These are phyloP conservation scores for Clarias macrocephalus DNA, from an alignment of 2,113 vertebrate species.

Conservation along the genomic window DNA sequence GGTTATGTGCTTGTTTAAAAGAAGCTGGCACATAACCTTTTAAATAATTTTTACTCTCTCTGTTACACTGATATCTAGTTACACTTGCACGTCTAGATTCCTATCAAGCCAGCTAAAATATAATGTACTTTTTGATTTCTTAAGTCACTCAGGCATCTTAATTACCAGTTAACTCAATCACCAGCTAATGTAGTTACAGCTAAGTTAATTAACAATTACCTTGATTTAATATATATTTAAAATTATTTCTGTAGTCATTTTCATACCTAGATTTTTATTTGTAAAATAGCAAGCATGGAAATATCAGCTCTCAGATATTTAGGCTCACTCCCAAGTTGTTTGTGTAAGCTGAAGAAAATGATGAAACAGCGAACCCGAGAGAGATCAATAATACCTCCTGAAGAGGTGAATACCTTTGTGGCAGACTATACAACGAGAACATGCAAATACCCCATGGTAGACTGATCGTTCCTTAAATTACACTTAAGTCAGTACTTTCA, in stretches of 20 bases:
- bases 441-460: background rate
- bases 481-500: background rate
- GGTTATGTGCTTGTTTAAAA: background rate
- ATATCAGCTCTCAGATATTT: background rate
- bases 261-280: background rate
- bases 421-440: background rate
- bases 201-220: background rate
- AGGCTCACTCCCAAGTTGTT: background rate
- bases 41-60: background rate
- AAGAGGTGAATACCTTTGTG: background rate
- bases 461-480: background rate
- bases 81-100: background rate
- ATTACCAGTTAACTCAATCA: background rate
- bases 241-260: background rate
- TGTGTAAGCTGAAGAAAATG: background rate
- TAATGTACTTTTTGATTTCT: background rate
- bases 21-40: background rate
- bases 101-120: background rate
- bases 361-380: background rate
- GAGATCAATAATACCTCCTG: conserved; percentile 2
- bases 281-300: background rate
- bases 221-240: background rate
- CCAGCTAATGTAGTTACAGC: background rate
- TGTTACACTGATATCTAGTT: too few relatives aligned
- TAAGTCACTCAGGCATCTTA: background rate